Evolutionary conservation across 2,888 invertebrate species (phyloP), one percentile per base, ranked within the genome.

Genomic region (Parnassius smintheus): DNA sequence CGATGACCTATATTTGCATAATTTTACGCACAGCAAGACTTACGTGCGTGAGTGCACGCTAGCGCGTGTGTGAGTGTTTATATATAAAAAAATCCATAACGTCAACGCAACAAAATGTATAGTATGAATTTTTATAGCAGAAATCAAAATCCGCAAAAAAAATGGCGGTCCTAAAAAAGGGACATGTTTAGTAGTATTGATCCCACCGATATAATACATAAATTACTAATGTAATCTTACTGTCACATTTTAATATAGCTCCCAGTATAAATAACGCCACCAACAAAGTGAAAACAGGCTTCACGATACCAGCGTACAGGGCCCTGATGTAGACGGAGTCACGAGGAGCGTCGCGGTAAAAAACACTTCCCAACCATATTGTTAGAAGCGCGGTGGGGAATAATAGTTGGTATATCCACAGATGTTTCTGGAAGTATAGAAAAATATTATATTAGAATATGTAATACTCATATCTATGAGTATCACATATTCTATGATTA

Each of bases 301-400:
- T 81, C 2, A 71, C 13, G 0, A 73, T 9, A 2, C 68, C 65
- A 1, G 75, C 66, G 52, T 65, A 74, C 1, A 74, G 10, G 3
- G 68, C 60, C 2, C 78, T 65, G n/a, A 68, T 10, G 18, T 49
- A 41, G 3, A 74, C 1, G 1, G 69, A 50, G 9, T 62, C 63
- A 1, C 59, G 66, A 0, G 70, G 72, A 7, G 49, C 60, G 49
- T 75, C 74, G 0, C 18, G 44, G 65, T 75, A 80, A 73, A 75
- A 81, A 10, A 77, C 22, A 11, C 64, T 64, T 25, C 74, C 72
- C 0, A 70, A 42, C 42, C 66, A 51, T 2, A 68, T 18, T 22
- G 73, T 10, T n/a, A 18, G 11, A 0, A 65, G 0, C 1, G 41
- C 62, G 11, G 69, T 0, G 0, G 76, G 77, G 1, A 73, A 22